A percentile compares a stretch with the other conserved stretches of the same genome.
Evolutionary conservation across 2,113 vertebrate genomes (phyloP).

Genomic region (Otis tarda): DNA sequence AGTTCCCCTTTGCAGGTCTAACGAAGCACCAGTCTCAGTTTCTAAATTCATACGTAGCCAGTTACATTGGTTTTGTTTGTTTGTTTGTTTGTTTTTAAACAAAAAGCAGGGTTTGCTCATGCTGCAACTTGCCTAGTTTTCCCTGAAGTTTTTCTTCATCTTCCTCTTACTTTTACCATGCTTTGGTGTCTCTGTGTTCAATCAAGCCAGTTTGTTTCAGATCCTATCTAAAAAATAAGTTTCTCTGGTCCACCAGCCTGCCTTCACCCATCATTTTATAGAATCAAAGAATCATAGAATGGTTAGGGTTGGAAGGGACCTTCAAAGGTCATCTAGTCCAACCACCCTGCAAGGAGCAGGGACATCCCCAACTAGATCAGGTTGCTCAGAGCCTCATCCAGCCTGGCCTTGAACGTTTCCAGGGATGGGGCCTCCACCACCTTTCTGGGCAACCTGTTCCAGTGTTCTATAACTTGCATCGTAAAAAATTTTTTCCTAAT

Average conservation of each 20-base stretch:
- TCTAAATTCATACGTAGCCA: not conserved
- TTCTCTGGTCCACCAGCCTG: not conserved
- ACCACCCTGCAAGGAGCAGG: no score
- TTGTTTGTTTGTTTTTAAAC: not conserved
- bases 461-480: no score
- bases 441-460: no score
- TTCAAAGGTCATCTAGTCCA: no score
- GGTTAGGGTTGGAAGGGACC: no score
- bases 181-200: not conserved
- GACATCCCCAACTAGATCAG: no score
- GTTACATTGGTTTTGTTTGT: not conserved
- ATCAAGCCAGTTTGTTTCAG: not conserved
- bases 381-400: no score
- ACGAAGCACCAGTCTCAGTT: not conserved
- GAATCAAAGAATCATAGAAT: no score
- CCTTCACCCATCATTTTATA: not conserved
- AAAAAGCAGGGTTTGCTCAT: not conserved
- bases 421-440: no score
- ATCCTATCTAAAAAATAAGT: not conserved
- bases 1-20: not conserved
- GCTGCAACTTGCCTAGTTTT: not conserved
- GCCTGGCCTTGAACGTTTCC: no score
- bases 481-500: no score
- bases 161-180: not conserved
- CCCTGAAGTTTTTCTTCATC: not conserved